A percentile compares a stretch with the other conserved stretches of the same genome.
These are phyloP conservation scores for Callinectes sapidus DNA, from an alignment of 2,888 invertebrate genomes.

Conservation along the genomic window DNA sequence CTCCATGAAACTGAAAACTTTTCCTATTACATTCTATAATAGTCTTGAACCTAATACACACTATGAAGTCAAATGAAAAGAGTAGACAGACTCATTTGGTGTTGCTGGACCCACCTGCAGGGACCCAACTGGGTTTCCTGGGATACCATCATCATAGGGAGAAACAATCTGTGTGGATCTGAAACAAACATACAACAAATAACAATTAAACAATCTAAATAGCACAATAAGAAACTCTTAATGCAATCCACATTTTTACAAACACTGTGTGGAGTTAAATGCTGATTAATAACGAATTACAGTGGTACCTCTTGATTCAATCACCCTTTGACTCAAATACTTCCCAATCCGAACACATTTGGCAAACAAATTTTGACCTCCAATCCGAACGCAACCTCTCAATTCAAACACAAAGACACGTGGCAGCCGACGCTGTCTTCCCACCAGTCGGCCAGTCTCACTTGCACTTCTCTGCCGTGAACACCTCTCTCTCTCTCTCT, in stretches of 20 bases:
- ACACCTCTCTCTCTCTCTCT: no score
- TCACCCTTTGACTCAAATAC: no score
- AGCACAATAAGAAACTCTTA: neutral
- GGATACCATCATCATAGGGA: conserved; percentile 84
- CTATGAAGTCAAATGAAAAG: neutral
- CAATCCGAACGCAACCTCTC: no score
- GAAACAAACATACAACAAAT: conserved; percentile 29
- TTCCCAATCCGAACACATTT: no score
- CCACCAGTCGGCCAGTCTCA: no score
- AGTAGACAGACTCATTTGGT: neutral
- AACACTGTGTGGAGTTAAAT: neutral
- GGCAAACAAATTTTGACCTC: no score
- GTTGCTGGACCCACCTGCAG: conserved; percentile 77
- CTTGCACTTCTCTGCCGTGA: no score
- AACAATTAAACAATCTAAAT: neutral
- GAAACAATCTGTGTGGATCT: conserved; percentile 72
- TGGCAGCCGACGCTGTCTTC: no score
- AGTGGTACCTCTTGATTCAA: no score
- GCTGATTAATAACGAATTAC: neutral
- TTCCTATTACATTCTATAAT: neutral
- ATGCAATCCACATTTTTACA: neutral
- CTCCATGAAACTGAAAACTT: neutral
- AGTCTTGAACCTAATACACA: neutral
- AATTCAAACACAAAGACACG: no score
- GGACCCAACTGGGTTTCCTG: conserved; percentile 96